Evolutionary conservation across 2,113 vertebrate genomes (phyloP).

Genomic region (Lichenostomus cassidix): DNA sequence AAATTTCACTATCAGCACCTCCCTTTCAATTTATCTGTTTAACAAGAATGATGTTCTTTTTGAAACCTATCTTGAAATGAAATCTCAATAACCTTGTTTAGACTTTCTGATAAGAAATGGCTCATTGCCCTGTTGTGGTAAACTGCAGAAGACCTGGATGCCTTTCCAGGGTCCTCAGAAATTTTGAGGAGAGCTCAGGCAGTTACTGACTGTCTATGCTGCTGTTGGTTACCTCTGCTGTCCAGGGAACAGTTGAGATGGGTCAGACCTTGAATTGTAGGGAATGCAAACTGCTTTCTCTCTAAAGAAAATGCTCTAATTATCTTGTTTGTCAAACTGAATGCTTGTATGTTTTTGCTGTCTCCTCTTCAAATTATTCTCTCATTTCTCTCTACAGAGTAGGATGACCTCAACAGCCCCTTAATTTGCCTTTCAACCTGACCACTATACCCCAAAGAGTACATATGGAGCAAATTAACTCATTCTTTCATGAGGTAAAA

Average conservation of each 20-base stretch:
- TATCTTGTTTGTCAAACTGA: background rate
- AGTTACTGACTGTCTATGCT: background rate
- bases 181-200: background rate
- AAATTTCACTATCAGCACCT: background rate
- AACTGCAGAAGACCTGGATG: background rate
- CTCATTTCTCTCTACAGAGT: background rate
- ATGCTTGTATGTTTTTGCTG: background rate
- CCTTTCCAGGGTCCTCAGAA: background rate
- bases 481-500: background rate
- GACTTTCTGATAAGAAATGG: background rate
- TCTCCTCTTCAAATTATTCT: background rate
- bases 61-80: background rate
- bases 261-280: background rate
- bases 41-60: fast-evolving
- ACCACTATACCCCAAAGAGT: background rate
- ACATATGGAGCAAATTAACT: fast-evolving
- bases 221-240: background rate
- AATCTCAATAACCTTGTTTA: background rate
- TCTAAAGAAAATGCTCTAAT: background rate
- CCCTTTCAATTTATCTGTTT: background rate
- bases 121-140: fast-evolving
- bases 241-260: background rate
- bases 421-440: background rate
- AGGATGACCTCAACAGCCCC: background rate
- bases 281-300: background rate